Percentiles rank a stretch among this genome's conserved stretches.
Conservation (phyloP, 2,797 vertebrate genomes). For the Paguma larvata region DNA sequence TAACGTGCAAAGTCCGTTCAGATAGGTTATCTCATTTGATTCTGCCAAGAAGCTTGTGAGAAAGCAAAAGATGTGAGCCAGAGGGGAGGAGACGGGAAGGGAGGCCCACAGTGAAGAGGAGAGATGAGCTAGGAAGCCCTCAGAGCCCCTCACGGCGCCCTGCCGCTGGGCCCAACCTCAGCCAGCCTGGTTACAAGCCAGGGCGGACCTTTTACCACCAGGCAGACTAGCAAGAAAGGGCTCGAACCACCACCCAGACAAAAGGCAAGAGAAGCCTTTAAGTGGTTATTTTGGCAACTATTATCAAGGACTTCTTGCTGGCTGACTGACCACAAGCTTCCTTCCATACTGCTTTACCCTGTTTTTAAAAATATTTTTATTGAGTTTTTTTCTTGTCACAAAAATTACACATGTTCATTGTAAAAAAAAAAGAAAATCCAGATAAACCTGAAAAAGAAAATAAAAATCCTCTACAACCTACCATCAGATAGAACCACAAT, state of each 20-base stretch:
- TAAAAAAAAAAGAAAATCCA: constrained; percentile 17
- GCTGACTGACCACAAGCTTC: not conserved
- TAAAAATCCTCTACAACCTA: not conserved
- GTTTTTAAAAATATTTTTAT: not conserved
- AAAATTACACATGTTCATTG: not conserved
- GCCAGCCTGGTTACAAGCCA: not conserved
- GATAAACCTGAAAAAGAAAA: not conserved
- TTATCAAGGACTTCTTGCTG: not conserved
- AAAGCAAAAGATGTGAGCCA: not conserved
- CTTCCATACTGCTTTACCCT: not conserved
- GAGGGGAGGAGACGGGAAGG: not conserved
- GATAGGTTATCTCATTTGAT: not conserved
- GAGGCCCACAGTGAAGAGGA: not conserved
- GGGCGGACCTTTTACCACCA: not conserved
- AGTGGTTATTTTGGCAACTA: not conserved
- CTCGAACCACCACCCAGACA: not conserved
- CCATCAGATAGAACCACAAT: not conserved
- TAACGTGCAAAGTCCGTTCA: not conserved
- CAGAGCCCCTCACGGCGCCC: not conserved
- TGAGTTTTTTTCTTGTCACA: not conserved
- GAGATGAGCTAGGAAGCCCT: not conserved
- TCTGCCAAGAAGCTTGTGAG: not conserved
- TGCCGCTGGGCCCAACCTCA: not conserved
- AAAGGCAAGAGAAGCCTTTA: not conserved
- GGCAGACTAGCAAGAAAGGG: not conserved